Conservation (phyloP, 2,113 vertebrate species). For the Protobothrops mucrosquamatus region DNA sequence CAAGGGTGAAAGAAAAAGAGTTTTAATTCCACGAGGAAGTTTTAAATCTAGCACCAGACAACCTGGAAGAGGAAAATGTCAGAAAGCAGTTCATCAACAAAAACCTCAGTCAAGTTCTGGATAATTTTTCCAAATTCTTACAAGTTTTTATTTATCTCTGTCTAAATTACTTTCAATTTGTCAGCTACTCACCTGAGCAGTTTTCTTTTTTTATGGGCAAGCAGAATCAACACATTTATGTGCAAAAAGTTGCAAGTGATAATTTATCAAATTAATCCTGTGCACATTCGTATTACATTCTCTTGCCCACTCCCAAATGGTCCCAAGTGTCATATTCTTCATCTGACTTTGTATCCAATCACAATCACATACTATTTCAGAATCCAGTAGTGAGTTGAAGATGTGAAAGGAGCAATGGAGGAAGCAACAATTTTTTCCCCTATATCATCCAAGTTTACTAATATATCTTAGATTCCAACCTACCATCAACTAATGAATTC, state of each 20-base stretch:
- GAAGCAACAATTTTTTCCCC: not conserved
- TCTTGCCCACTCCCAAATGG: not conserved
- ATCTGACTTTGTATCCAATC: not conserved
- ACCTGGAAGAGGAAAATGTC: conserved; percentile 24
- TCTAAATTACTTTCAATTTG: conserved; percentile 16
- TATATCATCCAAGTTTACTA: not conserved
- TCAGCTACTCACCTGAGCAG: not conserved
- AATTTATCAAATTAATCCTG: not conserved
- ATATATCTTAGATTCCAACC: not conserved
- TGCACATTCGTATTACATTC: not conserved
- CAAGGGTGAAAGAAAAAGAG: not conserved
- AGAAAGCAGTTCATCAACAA: conserved; percentile 25
- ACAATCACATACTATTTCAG: not conserved
- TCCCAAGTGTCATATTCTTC: not conserved
- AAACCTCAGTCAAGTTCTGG: conserved; percentile 9
- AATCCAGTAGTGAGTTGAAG: not conserved
- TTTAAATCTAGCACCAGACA: not conserved
- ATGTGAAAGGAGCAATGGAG: not conserved
- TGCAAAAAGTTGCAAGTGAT: not conserved
- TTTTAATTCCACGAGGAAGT: conserved; percentile 9
- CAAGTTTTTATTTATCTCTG: conserved; percentile 8
- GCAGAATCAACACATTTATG: not conserved
- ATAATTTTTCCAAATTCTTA: conserved; percentile 36
- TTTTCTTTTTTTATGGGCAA: not conserved
- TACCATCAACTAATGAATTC: not conserved